Percentiles rank a stretch among this genome's conserved stretches.
These are phyloP conservation scores for Limnodromus scolopaceus DNA, from an alignment of 2,797 vertebrate species.

Conservation along the genomic window DNA sequence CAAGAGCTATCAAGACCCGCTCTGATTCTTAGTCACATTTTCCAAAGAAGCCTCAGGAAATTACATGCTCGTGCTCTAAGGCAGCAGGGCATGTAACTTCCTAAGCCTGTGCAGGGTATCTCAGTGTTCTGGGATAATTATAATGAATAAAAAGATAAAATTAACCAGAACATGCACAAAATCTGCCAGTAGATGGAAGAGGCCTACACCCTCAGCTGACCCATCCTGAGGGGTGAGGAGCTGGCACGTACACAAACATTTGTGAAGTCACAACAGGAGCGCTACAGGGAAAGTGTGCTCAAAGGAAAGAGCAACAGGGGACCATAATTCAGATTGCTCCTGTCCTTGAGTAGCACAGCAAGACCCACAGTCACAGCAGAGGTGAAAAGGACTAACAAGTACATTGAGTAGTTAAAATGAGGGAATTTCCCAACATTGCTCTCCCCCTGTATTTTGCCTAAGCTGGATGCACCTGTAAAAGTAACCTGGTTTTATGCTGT, in stretches of 20 bases:
- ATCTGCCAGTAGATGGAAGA: not conserved
- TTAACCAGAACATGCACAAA: not conserved
- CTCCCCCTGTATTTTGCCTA: not conserved
- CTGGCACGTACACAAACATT: not conserved
- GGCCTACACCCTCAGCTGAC: not conserved
- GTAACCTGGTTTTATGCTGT: not conserved
- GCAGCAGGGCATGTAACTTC: not conserved
- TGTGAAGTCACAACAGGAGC: not conserved
- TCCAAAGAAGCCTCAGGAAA: not conserved
- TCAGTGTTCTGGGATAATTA: not conserved
- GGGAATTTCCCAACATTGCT: not conserved
- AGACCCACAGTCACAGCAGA: not conserved
- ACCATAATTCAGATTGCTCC: not conserved
- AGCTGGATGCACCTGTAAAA: not conserved
- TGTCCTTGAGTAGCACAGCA: not conserved
- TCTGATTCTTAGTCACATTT: not conserved
- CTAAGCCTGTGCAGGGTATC: not conserved
- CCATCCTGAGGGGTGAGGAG: not conserved
- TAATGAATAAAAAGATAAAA: not conserved
- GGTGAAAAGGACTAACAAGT: not conserved
- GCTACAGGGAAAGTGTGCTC: not conserved
- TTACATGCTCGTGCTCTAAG: not conserved
- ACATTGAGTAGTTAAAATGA: not conserved
- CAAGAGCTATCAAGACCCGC: not conserved
- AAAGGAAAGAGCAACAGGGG: not conserved